Conservation (phyloP, 1,140 invertebrate genomes). For the Spodoptera frugiperda region DNA sequence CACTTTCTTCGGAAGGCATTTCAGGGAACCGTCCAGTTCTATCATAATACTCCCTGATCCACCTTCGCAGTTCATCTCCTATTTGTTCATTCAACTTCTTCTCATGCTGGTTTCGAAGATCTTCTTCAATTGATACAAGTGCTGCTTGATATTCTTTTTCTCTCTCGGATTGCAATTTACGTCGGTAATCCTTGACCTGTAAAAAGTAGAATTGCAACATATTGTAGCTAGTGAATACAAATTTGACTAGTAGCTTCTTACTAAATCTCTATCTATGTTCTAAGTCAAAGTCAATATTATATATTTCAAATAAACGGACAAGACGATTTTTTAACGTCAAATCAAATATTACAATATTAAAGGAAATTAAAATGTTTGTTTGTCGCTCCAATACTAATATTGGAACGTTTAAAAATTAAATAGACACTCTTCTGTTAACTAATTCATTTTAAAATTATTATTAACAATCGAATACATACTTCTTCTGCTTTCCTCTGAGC, state of each 20-base stretch:
- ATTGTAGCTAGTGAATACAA: too few species aligned
- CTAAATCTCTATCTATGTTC: too few species aligned
- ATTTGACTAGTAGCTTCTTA: too few species aligned
- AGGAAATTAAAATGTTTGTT: too few species aligned
- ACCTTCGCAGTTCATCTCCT: constrained; percentile 93
- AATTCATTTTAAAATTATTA: neutral
- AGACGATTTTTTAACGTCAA: too few species aligned
- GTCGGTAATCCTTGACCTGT: constrained; percentile 87
- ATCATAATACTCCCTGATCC: constrained; percentile 93
- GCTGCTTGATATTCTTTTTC: constrained; percentile 88
- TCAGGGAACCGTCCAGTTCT: constrained; percentile 96
- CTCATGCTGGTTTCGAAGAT: constrained; percentile 88
- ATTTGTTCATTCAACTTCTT: constrained; percentile 93
- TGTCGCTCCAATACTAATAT: too few species aligned
- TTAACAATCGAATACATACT: constrained; percentile 56
- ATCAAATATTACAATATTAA: too few species aligned
- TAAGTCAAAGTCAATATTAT: too few species aligned
- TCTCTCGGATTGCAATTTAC: constrained; percentile 88
- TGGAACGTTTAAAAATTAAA: too few species aligned
- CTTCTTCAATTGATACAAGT: constrained; percentile 86
- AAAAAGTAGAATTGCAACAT: neutral
- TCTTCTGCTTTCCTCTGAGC: constrained; percentile 80
- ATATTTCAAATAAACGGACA: too few species aligned
- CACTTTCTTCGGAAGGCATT: constrained; percentile 95
- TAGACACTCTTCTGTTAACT: too few species aligned